phyloP scores from a whole-genome alignment of 2,113 vertebrate genomes.

The Podocnemis expansa region DNA sequence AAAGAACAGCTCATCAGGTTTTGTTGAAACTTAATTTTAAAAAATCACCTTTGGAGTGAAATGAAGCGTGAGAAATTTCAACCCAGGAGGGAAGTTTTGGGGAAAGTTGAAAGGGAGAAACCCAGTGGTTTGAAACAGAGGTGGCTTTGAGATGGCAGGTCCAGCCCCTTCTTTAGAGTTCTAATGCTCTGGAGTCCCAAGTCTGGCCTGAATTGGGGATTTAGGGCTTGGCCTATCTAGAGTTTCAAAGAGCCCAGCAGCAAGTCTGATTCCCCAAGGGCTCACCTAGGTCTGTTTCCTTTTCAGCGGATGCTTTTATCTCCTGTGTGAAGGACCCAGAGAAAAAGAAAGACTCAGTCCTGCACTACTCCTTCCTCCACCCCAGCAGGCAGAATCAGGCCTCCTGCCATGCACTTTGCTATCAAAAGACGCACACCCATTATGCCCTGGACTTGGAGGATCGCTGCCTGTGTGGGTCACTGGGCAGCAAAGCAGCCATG shows the following conservation, averaged over 20 bases:
- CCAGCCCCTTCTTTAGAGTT: neutral
- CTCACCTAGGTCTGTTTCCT: neutral
- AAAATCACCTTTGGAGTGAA: neutral
- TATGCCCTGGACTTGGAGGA: neutral
- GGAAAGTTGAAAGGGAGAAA: neutral
- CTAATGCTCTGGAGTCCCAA: neutral
- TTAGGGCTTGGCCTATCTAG: neutral
- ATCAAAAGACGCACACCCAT: neutral
- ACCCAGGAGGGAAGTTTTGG: neutral
- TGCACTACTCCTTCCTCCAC: neutral
- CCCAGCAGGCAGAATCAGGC: neutral
- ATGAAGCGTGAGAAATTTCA: neutral
- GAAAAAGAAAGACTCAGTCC: neutral
- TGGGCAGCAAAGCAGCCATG: neutral
- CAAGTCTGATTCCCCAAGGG: neutral
- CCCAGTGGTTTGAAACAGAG: neutral
- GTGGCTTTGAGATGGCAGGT: neutral
- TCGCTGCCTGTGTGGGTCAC: slow-evolving; percentile 26
- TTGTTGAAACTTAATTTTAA: neutral
- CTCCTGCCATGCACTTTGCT: slow-evolving; percentile 10
- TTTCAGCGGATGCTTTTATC: neutral
- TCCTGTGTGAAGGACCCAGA: slow-evolving; percentile 1
- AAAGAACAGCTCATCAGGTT: neutral
- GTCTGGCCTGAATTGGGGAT: neutral
- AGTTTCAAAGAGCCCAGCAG: neutral